A percentile compares a stretch with the other conserved stretches of the same genome.
These are phyloP conservation scores for Drosophila diplacantha DNA, from an alignment of 2,888 invertebrate species.

Conservation along the genomic window DNA sequence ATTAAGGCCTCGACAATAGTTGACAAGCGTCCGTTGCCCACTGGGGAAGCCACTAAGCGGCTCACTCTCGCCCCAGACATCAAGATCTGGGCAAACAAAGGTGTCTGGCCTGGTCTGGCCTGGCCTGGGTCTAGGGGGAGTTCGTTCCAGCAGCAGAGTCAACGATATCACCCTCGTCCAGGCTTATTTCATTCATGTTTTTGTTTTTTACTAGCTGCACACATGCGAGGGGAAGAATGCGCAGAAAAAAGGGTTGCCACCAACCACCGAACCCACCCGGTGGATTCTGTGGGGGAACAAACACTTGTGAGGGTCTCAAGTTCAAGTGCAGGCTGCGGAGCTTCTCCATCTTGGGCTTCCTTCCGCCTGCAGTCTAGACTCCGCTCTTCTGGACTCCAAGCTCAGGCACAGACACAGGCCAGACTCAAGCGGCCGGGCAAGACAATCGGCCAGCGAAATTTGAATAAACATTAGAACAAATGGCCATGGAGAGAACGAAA, in stretches of 20 bases:
- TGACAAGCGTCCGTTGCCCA: conserved; percentile 19
- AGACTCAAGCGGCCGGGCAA: conserved; percentile 22
- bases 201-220: conserved; percentile 32
- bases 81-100: conserved; percentile 60
- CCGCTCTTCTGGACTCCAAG: conserved; percentile 29
- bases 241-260: conserved; percentile 34
- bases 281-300: conserved; percentile 35
- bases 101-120: conserved; percentile 51
- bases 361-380: conserved; percentile 33
- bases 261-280: conserved; percentile 36
- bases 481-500: conserved; percentile 15
- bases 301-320: conserved; percentile 49
- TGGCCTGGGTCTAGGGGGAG: conserved; percentile 23
- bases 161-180: conserved; percentile 38
- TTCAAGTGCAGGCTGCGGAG: conserved; percentile 60
- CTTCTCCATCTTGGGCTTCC: conserved; percentile 46
- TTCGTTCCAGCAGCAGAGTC: conserved; percentile 2
- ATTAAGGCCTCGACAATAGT: conserved; percentile 63
- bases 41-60: conserved; percentile 47
- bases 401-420: conserved; percentile 17
- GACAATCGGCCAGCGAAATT: conserved; percentile 38
- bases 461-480: conserved; percentile 60
- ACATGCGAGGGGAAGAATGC: conserved; percentile 32
- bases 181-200: conserved; percentile 42
- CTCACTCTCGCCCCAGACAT: conserved; percentile 53